A percentile compares a stretch with the other conserved stretches of the same genome.
Conservation (phyloP, 1,140 invertebrate species). For the Eriocheir sinensis region DNA sequence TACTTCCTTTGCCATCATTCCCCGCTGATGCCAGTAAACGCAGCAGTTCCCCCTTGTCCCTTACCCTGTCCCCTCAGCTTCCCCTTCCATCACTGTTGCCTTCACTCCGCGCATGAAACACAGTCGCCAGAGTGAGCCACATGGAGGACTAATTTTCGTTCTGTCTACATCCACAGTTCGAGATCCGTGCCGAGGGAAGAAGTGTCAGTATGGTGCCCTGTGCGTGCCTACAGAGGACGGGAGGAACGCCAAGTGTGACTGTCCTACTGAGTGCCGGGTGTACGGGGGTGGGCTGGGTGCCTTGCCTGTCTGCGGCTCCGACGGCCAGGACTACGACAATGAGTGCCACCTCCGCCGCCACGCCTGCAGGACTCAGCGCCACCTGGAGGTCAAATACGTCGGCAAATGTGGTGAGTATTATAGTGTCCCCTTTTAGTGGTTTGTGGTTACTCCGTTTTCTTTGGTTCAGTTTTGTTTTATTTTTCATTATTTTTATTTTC, state of each 20-base stretch:
- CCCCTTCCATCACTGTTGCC: neutral
- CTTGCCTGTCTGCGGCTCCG: constrained; percentile 92
- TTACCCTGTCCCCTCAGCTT: neutral
- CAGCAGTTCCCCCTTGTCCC: neutral
- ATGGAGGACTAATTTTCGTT: constrained; percentile 79
- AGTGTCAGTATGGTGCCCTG: constrained; percentile 88
- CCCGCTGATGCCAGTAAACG: neutral
- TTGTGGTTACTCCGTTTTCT: too few species aligned
- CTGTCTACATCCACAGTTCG: constrained; percentile 86
- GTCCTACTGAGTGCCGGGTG: constrained; percentile 80
- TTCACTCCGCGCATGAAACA: neutral
- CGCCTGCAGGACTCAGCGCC: constrained; percentile 88
- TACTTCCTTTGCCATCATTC: neutral
- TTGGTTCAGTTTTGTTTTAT: too few species aligned
- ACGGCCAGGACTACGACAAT: constrained; percentile 92
- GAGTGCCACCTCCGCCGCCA: constrained; percentile 90
- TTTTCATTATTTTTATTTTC: too few species aligned
- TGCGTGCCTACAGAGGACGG: constrained; percentile 91
- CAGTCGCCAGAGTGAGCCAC: neutral
- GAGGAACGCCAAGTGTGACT: constrained; percentile 85
- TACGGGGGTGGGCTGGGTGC: constrained; percentile 84
- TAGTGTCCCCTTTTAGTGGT: too few species aligned
- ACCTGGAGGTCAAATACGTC: constrained; percentile 92
- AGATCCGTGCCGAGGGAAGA: constrained; percentile 89
- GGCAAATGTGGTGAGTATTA: constrained; percentile 93